Evolutionary conservation across 2,797 vertebrate genomes (phyloP), one percentile per base, ranked within the genome.

Genomic region (Geotrypetes seraphini): DNA sequence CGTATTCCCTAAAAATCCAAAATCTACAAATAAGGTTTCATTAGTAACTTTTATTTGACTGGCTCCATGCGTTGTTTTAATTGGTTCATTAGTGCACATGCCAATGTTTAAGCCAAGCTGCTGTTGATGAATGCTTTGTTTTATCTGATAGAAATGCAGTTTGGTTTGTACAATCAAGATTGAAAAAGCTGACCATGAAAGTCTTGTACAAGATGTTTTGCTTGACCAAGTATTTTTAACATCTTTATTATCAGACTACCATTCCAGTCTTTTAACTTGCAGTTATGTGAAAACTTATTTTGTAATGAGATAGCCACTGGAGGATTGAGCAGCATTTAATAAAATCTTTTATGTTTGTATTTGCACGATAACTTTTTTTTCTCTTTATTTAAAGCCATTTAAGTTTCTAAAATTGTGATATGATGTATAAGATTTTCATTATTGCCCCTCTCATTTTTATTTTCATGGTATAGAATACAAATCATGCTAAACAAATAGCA

Each of bases 301-400:
- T 93, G 84, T 92, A 90, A 86, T 83, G 78, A 87, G 81, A 80
- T 66, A 81, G 83, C 83, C 59, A 67, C 58, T 71, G 79, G 81
- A 83, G 82, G 87, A 90, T 70, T 76, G 59, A 80, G 77, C 85
- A 84, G 78, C 85, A 73, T 87, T 78, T 83, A 96, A 92, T 96
- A 96, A 94, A 96, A 81, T 88, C 84, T 83, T 75, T n/a, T 90
- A 87, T 90, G 86, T 94, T 93, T 93, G 77, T 92, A 93, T 76
- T 85, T 76, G n/a, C n/a, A n/a, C n/a, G n/a, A n/a, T n/a, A n/a
- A n/a, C n/a, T n/a, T n/a, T n/a, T n/a, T n/a, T n/a, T n/a, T n/a
- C n/a, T n/a, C n/a, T n/a, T n/a, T n/a, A n/a, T n/a, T n/a, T n/a
- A n/a, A n/a, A n/a, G n/a, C n/a, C n/a, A n/a, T n/a, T n/a, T n/a